A percentile compares a stretch with the other conserved stretches of the same genome.
Conservation (phyloP, 2,888 invertebrate genomes). For the Syrista parreyssii region DNA sequence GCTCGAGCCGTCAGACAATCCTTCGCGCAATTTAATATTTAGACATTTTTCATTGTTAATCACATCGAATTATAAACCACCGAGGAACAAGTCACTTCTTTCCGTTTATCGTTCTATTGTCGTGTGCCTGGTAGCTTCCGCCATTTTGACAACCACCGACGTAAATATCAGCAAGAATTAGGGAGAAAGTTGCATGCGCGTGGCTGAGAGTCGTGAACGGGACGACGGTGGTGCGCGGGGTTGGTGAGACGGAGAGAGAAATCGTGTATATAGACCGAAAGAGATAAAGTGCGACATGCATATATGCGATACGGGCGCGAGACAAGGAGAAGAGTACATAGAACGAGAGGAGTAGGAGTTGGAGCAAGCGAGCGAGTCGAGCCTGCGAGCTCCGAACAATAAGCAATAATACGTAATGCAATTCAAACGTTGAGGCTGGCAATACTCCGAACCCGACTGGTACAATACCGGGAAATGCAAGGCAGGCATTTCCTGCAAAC, state of each 20-base stretch:
- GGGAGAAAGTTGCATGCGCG: constrained; percentile 32
- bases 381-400: constrained; percentile 55
- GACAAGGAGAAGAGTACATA: constrained; percentile 25
- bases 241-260: background rate
- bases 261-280: background rate
- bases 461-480: constrained; percentile 60
- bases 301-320: constrained; percentile 13
- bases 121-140: background rate
- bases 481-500: constrained; percentile 57
- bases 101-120: background rate
- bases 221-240: constrained; percentile 18
- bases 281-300: constrained; percentile 22
- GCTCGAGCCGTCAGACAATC: background rate
- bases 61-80: background rate
- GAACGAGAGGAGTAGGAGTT: constrained; percentile 20
- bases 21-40: background rate
- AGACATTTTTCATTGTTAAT: background rate
- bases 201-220: constrained; percentile 16
- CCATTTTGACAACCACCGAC: constrained; percentile 30
- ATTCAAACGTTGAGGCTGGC: constrained; percentile 61
- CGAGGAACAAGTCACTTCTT: constrained; percentile 7
- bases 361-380: constrained; percentile 29
- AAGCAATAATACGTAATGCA: constrained; percentile 64
- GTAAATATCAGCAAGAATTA: constrained; percentile 40
- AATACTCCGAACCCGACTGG: constrained; percentile 53